phyloP scores from a whole-genome alignment of 2,113 vertebrate species.

The Arvicanthis niloticus region DNA sequence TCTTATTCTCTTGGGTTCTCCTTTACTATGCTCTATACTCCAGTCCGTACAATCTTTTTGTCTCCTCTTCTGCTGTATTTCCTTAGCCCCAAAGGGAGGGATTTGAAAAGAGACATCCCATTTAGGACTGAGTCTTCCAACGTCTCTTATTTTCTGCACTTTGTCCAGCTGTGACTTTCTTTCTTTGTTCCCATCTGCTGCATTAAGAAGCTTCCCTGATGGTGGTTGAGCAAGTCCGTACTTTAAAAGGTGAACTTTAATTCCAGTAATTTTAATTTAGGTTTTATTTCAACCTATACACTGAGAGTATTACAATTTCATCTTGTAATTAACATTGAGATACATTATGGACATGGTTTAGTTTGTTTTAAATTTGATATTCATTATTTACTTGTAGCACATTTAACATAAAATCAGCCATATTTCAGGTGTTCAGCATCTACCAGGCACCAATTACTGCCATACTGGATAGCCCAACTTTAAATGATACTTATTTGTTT shows the following conservation, averaged over 20 bases:
- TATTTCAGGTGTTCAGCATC: neutral
- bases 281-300: neutral
- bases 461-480: neutral
- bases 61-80: neutral
- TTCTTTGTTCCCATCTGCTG: neutral
- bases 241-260: neutral
- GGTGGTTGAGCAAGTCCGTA: neutral
- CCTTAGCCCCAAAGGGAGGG: neutral
- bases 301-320: neutral
- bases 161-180: neutral
- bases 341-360: neutral
- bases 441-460: neutral
- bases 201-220: neutral
- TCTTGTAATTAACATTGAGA: neutral
- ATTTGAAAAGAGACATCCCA: neutral
- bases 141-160: neutral
- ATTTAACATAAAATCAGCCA: neutral
- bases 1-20: neutral
- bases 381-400: neutral
- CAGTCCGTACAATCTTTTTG: neutral
- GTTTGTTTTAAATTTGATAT: neutral
- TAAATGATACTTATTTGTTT: neutral
- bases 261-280: neutral
- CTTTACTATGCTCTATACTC: neutral
- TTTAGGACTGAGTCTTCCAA: neutral